These are phyloP conservation scores for Vimba vimba DNA, from an alignment of 2,113 vertebrate genomes.

Conservation along the genomic window DNA sequence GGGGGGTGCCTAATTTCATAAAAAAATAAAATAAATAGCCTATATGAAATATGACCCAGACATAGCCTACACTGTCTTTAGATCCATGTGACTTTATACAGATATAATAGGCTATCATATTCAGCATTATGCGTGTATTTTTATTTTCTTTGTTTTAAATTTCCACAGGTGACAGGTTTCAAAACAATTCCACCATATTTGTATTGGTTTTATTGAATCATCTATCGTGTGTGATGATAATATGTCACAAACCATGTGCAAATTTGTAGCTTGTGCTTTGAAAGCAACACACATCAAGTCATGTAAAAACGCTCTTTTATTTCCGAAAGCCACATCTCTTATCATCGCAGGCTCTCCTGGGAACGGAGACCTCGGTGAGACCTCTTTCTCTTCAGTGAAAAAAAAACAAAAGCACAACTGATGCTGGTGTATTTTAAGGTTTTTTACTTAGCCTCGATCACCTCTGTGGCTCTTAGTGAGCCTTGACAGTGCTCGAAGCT, in stretches of 20 bases:
- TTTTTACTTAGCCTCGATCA: slow-evolving; percentile 65
- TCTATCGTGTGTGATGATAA: not conserved
- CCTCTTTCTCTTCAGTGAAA: slow-evolving; percentile 44
- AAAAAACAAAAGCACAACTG: slow-evolving; percentile 55
- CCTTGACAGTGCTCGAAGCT: slow-evolving; percentile 64
- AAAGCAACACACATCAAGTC: slow-evolving; percentile 54
- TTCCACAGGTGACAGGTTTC: not conserved
- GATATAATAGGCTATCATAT: not conserved
- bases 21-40: too few species aligned
- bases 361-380: slow-evolving; percentile 45
- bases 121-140: not conserved
- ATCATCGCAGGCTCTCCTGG: slow-evolving; percentile 20
- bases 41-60: too few species aligned
- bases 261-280: slow-evolving; percentile 22
- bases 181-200: not conserved
- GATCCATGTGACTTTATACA: not conserved
- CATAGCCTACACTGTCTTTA: not conserved
- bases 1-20: too few species aligned
- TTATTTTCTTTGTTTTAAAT: not conserved
- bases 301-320: slow-evolving; percentile 41
- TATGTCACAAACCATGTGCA: not conserved
- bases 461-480: slow-evolving; percentile 60
- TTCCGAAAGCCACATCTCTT: slow-evolving; percentile 41
- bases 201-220: not conserved
- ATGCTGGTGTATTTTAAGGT: slow-evolving; percentile 61